Conservation (phyloP, 2,113 vertebrate genomes). For the Genyomyrus donnyi region DNA sequence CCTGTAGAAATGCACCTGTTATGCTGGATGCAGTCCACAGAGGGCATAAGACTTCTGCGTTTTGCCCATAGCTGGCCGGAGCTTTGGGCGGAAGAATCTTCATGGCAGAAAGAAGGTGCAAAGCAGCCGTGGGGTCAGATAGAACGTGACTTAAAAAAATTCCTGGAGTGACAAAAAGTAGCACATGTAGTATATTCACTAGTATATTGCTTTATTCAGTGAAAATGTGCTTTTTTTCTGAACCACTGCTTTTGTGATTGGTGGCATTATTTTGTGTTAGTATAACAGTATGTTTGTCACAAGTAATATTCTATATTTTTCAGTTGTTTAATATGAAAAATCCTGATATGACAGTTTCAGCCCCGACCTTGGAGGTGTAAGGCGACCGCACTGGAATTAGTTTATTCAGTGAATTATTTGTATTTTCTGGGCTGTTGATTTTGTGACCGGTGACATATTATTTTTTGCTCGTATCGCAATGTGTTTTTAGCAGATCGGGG, state of each 20-base stretch:
- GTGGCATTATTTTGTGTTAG: background rate
- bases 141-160: background rate
- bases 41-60: slow-evolving; percentile 23
- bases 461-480: background rate
- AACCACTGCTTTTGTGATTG: background rate
- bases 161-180: background rate
- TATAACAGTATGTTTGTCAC: background rate
- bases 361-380: background rate
- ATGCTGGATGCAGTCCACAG: slow-evolving; percentile 13
- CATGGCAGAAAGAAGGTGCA: background rate
- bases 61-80: background rate
- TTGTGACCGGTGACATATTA: background rate
- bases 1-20: background rate
- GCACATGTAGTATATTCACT: background rate
- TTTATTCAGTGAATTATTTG: background rate
- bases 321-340: background rate
- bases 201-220: background rate
- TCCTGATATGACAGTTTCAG: background rate
- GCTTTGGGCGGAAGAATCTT: background rate
- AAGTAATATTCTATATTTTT: background rate
- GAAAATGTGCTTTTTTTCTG: background rate
- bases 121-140: background rate
- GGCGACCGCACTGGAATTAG: background rate
- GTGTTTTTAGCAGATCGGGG: background rate
- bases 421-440: slow-evolving; percentile 7